phyloP scores from a whole-genome alignment of 2,797 vertebrate genomes.

The Pseudotriccus pelzelni region DNA sequence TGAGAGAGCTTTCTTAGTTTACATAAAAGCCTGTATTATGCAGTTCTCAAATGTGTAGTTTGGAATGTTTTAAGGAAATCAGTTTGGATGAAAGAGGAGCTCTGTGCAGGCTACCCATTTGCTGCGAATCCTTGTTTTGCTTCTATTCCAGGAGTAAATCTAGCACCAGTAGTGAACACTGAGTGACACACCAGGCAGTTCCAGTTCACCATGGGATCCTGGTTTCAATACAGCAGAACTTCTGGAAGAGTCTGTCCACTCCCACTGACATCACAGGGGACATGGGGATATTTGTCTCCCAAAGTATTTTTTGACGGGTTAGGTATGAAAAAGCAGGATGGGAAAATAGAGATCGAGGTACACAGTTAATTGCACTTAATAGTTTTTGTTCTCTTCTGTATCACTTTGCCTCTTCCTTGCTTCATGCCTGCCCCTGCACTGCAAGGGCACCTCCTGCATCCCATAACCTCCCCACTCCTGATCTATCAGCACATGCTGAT shows the following conservation, averaged over 20 bases:
- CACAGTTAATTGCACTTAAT: neutral
- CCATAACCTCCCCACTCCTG: fast-evolving
- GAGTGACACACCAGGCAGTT: neutral
- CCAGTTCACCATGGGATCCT: neutral
- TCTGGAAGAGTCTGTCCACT: neutral
- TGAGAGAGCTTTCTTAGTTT: neutral
- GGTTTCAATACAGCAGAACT: neutral
- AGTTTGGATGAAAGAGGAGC: neutral
- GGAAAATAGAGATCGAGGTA: neutral
- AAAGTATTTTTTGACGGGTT: neutral
- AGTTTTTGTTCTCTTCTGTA: neutral
- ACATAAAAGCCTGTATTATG: neutral
- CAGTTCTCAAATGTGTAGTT: neutral
- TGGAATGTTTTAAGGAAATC: neutral
- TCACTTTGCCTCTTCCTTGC: neutral
- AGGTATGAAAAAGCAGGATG: neutral
- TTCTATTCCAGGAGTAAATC: neutral
- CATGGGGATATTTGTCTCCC: neutral
- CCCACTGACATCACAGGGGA: fast-evolving
- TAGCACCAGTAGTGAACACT: neutral
- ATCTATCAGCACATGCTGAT: too few species aligned
- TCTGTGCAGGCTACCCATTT: neutral
- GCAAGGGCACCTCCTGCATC: neutral
- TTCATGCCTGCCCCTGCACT: neutral
- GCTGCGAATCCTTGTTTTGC: neutral